Conservation (phyloP, 1,140 invertebrate genomes). For the Heterodera carotae region DNA sequence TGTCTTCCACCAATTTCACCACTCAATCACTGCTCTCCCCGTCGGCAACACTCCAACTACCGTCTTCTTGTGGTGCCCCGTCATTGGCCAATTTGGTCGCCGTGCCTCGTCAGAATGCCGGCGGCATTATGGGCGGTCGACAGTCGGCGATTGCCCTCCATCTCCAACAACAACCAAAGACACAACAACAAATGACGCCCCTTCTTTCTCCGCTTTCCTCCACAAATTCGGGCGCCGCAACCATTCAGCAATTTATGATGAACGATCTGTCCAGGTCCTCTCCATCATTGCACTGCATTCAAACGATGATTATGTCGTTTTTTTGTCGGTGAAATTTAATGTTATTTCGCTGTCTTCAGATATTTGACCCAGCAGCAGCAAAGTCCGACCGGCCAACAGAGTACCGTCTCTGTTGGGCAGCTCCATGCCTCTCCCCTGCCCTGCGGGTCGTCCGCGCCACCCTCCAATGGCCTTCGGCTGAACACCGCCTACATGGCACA, state of each 20-base stretch:
- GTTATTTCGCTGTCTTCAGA: background rate
- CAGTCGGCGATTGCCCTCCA: conserved; percentile 8
- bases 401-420: background rate
- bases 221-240: background rate
- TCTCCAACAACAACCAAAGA: conserved; percentile 9
- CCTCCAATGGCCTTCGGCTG: background rate
- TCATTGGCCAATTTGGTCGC: conserved; percentile 17
- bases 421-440: background rate
- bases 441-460: background rate
- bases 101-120: background rate
- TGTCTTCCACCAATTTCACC: conserved; percentile 3
- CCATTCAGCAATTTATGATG: conserved; percentile 14
- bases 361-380: conserved; percentile 21
- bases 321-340: too few relatives aligned
- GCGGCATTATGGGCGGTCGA: background rate
- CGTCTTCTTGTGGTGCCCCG: background rate
- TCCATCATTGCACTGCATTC: background rate
- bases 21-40: conserved; percentile 6
- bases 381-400: conserved; percentile 6
- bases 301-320: too few relatives aligned
- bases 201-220: conserved; percentile 9
- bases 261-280: conserved; percentile 25
- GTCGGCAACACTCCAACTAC: conserved; percentile 2
- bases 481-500: background rate
- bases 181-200: background rate